Base-by-base conservation (phyloP, 1,140 invertebrate genomes). In the Calliphora vicina region DNA sequence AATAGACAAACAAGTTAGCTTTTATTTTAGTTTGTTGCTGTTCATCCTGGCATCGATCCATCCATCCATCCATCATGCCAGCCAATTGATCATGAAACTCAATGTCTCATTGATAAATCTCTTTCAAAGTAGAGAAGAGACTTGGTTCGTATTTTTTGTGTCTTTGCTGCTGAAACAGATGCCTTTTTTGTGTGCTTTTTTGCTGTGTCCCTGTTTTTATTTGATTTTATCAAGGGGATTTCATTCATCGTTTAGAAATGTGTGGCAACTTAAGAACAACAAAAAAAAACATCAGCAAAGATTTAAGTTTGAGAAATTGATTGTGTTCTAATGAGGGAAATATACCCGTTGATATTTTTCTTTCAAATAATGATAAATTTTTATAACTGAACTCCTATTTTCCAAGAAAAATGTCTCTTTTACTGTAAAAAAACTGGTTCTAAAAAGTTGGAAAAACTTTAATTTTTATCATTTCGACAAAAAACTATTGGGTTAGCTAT, bases 81-180 rank as follows among this genome's bases (percentile, higher is more conserved):
- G 35, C 35, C 74, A 78, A 78, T 78, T 78, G 74, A 78, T 78
- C 74, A 78, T 43, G 74, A 78, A 78, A 43, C 42, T 45, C 35
- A 43, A 78, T 45, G 74, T 78, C 74, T 78, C 74, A 78, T 78
- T 78, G 74, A 78, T 78, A 78, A 78, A 78, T 78, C 74, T 78
- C 74, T 78, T 78, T 78, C 35, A 78, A 43, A 43, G 74, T 76
- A 10, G n/a, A 23, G 23, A 67, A 12, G 6, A 23, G 61, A 17
- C 50, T 61, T 5, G 50, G 6, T 61, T 61, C 6, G 3, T n/a
- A 17, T 67, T 23, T 67, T 67, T 67, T 20, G 20, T 67, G 57
- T 13, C 0, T 57, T 57, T 57, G 13, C 45, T n/a, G 15, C 12
- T 67, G n/a, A 20, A 67, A 67, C 23, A 67, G n/a, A 20, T 67